Conservation (phyloP, 2,888 invertebrate genomes). For the Lacanobia oleracea region DNA sequence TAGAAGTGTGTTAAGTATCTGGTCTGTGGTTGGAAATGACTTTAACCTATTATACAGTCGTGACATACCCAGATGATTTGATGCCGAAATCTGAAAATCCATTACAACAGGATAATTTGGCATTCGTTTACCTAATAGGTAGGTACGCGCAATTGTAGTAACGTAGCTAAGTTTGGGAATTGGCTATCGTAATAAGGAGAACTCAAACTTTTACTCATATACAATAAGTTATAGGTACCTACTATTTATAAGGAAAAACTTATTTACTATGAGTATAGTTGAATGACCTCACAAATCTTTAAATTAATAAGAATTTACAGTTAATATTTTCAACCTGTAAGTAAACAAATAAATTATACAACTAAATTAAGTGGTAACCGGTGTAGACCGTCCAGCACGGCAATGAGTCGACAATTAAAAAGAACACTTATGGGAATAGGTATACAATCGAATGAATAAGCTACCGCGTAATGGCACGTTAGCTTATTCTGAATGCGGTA, state of each 20-base stretch:
- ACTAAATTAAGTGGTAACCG: slow-evolving; percentile 26
- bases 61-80: too few relatives aligned
- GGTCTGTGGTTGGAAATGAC: too few relatives aligned
- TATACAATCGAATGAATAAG: too few relatives aligned
- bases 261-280: background rate
- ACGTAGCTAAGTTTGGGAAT: background rate
- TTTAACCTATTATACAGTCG: too few relatives aligned
- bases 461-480: too few relatives aligned
- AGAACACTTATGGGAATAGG: background rate
- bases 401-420: slow-evolving; percentile 6
- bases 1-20: too few relatives aligned
- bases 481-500: too few relatives aligned
- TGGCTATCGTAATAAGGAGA: slow-evolving; percentile 2
- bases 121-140: background rate
- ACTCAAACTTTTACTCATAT: slow-evolving; percentile 5
- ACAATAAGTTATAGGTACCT: background rate
- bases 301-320: slow-evolving; percentile 10
- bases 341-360: background rate
- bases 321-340: background rate
- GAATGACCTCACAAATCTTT: slow-evolving; percentile 19
- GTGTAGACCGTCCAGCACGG: background rate
- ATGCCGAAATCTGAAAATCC: too few relatives aligned
- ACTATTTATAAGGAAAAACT: slow-evolving; percentile 18
- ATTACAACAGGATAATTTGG: too few relatives aligned
- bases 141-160: background rate